Percentiles rank a stretch among this genome's conserved stretches.
These are phyloP conservation scores for Cylloceria caligata DNA, from an alignment of 2,888 invertebrate species.

Conservation along the genomic window DNA sequence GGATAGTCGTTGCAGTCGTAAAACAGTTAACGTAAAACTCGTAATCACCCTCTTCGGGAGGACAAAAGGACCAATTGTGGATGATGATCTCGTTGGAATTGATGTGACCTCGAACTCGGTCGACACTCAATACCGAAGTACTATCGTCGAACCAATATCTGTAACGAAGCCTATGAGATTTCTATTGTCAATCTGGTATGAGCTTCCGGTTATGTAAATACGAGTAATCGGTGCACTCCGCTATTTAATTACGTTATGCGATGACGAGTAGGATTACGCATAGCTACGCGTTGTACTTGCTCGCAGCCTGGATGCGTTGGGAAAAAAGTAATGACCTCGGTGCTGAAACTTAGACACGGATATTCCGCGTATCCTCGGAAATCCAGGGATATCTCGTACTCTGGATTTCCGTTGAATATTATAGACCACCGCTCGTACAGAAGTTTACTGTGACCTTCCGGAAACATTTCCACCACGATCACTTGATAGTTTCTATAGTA, in stretches of 20 bases:
- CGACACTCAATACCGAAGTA: constrained; percentile 66
- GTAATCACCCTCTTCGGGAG: constrained; percentile 68
- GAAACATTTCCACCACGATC: constrained; percentile 82
- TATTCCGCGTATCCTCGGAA: constrained; percentile 83
- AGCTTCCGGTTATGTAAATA: background rate
- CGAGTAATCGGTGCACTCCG: constrained; percentile 4
- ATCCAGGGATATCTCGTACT: constrained; percentile 79
- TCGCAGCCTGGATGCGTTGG: constrained; percentile 82
- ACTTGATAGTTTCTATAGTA: constrained; percentile 80
- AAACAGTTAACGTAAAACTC: constrained; percentile 65
- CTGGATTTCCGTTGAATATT: constrained; percentile 82
- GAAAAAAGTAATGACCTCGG: constrained; percentile 80
- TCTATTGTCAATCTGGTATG: background rate
- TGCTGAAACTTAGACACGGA: constrained; percentile 79
- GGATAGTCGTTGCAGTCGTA: constrained; percentile 40
- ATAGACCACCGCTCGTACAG: constrained; percentile 85
- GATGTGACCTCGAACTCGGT: constrained; percentile 67
- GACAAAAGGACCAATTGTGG: constrained; percentile 74
- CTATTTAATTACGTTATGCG: constrained; percentile 78
- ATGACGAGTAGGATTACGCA: constrained; percentile 84
- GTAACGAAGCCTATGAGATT: constrained; percentile 49
- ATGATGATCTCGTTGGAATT: constrained; percentile 73
- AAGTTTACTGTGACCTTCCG: constrained; percentile 74
- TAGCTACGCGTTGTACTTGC: constrained; percentile 74
- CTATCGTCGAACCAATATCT: constrained; percentile 69